phyloP scores from a whole-genome alignment of 1,140 invertebrate species.

The Sinonovacula constricta region DNA sequence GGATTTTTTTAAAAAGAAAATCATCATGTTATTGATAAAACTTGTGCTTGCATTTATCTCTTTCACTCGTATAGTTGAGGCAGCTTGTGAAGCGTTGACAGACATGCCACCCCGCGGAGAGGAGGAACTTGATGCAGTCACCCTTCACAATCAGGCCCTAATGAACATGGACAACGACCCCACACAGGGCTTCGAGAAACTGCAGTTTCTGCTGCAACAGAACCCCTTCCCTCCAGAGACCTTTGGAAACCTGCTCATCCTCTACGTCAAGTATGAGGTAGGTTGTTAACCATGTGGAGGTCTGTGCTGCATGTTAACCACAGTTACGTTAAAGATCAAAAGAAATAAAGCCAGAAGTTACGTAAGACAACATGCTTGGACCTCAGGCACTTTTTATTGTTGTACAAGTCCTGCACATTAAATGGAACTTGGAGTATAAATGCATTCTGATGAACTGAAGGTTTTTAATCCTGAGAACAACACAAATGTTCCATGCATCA shows the following conservation, averaged over 20 bases:
- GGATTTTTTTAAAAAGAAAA: too few relatives aligned
- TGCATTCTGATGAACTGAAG: too few relatives aligned
- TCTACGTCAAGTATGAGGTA: slow-evolving; percentile 96
- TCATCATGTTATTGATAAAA: too few relatives aligned
- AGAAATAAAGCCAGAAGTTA: neutral
- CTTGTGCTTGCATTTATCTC: too few relatives aligned
- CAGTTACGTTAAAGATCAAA: too few relatives aligned
- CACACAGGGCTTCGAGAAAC: slow-evolving; percentile 96
- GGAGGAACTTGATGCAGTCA: slow-evolving; percentile 98
- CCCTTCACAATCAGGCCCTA: slow-evolving; percentile 98
- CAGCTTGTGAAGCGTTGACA: slow-evolving; percentile 94
- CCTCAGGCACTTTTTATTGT: too few relatives aligned
- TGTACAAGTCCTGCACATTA: too few relatives aligned
- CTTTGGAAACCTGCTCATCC: slow-evolving; percentile 95
- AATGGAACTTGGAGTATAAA: too few relatives aligned
- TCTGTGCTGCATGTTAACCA: too few relatives aligned
- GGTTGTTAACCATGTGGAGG: neutral
- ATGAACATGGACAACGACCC: slow-evolving; percentile 95
- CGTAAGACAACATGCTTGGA: neutral
- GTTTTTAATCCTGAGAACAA: too few relatives aligned
- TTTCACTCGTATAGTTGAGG: slow-evolving; percentile 88
- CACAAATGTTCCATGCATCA: too few relatives aligned
- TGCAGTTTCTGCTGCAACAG: slow-evolving; percentile 97
- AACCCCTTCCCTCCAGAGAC: slow-evolving; percentile 97
- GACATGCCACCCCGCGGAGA: slow-evolving; percentile 98